Conservation (phyloP, 2,888 invertebrate genomes). For the Limnephilus auricula region DNA sequence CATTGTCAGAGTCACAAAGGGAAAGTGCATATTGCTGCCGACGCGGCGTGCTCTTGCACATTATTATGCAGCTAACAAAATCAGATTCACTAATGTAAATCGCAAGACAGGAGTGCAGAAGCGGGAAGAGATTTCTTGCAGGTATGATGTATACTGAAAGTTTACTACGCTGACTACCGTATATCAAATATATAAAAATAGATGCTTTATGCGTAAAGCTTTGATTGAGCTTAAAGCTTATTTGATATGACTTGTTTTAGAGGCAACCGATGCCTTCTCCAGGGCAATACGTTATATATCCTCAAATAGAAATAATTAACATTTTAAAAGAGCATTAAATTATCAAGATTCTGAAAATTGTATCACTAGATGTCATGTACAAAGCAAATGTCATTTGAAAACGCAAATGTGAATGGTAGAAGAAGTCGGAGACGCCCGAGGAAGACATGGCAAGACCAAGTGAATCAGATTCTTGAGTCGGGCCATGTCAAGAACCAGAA, state of each 20-base stretch:
- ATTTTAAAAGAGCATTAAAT: too few relatives aligned
- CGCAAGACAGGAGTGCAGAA: background rate
- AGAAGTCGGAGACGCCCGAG: too few relatives aligned
- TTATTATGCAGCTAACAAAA: constrained; percentile 23
- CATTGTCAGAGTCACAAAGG: constrained; percentile 33
- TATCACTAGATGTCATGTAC: too few relatives aligned
- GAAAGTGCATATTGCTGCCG: constrained; percentile 17
- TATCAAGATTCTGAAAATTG: too few relatives aligned
- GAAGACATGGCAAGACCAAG: too few relatives aligned
- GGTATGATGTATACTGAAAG: background rate
- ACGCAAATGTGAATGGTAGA: too few relatives aligned
- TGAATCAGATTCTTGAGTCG: too few relatives aligned
- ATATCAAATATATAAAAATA: background rate
- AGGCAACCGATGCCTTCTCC: background rate
- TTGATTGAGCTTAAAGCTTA: background rate
- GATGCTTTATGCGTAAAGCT: background rate
- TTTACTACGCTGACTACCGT: background rate
- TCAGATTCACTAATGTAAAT: background rate
- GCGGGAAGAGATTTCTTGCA: background rate
- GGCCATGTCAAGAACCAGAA: too few relatives aligned
- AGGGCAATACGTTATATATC: too few relatives aligned
- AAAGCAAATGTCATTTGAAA: too few relatives aligned
- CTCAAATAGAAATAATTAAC: too few relatives aligned
- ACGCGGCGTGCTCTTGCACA: constrained; percentile 9
- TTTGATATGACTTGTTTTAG: background rate